Conservation (phyloP, 1,140 invertebrate species). For the Caerostris extrusa region DNA sequence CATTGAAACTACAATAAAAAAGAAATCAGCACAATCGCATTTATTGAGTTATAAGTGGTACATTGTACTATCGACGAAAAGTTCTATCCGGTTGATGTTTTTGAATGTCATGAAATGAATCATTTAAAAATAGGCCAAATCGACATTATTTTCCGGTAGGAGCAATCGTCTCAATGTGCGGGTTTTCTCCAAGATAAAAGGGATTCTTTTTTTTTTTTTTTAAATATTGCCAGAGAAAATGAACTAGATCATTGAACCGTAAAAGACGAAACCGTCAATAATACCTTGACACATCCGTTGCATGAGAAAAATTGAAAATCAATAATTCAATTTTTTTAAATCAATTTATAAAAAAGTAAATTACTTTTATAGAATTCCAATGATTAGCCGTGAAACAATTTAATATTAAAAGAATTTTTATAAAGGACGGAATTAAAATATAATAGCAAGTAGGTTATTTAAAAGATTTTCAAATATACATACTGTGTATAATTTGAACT, state of each 20-base stretch:
- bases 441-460: no score
- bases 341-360: not conserved
- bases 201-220: not conserved
- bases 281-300: not conserved
- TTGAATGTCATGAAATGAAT: constrained; percentile 1
- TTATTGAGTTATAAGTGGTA: not conserved
- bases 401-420: not conserved
- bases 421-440: no score
- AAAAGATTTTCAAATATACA: no score
- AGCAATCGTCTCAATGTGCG: not conserved
- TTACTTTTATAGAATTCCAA: not conserved
- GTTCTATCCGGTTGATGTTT: not conserved
- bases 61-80: not conserved
- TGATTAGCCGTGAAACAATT: not conserved
- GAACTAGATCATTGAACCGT: constrained; percentile 3
- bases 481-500: no score
- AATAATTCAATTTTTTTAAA: not conserved
- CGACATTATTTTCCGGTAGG: constrained; percentile 4
- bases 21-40: not conserved
- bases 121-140: constrained; percentile 11
- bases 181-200: not conserved
- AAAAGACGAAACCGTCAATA: constrained; percentile 10
- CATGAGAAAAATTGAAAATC: not conserved
- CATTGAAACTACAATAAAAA: not conserved
- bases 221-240: constrained; percentile 26